A percentile compares a stretch with the other conserved stretches of the same genome.
Conservation (phyloP, 2,113 vertebrate genomes). For the Maccullochella peelii region DNA sequence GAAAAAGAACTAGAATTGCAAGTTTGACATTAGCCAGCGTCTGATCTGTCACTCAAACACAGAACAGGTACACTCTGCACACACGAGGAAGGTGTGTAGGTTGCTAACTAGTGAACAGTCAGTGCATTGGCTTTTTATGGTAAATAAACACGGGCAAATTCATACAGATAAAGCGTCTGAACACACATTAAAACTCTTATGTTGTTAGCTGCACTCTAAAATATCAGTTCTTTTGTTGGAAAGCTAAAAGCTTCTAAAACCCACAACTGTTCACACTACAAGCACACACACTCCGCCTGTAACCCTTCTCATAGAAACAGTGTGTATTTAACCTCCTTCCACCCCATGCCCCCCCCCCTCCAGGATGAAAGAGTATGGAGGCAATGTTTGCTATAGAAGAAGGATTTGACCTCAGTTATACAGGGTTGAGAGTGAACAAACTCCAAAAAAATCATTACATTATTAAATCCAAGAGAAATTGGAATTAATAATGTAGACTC, state of each 20-base stretch:
- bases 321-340: conserved; percentile 44
- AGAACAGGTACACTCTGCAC: too few species aligned
- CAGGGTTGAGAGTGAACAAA: conserved; percentile 59
- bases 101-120: not conserved
- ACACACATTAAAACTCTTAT: not conserved
- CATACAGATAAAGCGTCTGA: not conserved
- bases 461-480: conserved; percentile 72
- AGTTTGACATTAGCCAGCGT: not conserved
- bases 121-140: not conserved
- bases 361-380: not conserved
- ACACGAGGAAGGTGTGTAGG: not conserved
- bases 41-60: not conserved
- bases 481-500: conserved; percentile 82
- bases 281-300: not conserved
- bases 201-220: not conserved
- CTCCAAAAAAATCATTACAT: too few species aligned
- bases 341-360: conserved; percentile 16
- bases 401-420: conserved; percentile 64
- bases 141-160: not conserved
- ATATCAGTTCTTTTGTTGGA: not conserved
- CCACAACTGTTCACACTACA: not conserved
- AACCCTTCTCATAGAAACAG: conserved; percentile 22
- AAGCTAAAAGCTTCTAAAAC: not conserved
- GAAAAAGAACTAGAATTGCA: not conserved
- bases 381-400: conserved; percentile 41